Conservation (phyloP, 1,140 invertebrate species). For the Frieseomelitta varia region DNA sequence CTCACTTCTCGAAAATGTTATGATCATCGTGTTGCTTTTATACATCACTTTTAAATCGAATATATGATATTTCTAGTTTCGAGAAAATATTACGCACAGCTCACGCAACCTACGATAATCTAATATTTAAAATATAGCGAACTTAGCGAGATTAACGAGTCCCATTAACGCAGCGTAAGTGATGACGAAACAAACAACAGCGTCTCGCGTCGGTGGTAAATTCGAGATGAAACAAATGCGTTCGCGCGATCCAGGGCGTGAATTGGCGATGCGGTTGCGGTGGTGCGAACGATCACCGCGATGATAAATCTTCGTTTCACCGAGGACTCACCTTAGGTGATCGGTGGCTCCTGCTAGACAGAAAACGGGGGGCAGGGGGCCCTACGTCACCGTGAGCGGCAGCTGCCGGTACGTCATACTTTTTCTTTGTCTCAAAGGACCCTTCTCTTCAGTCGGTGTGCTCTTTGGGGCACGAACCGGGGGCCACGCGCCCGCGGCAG, state of each 20-base stretch:
- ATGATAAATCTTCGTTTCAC: conserved; percentile 70
- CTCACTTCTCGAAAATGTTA: too few relatives aligned
- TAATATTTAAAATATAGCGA: too few relatives aligned
- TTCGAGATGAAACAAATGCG: too few relatives aligned
- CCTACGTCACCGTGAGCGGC: conserved; percentile 76
- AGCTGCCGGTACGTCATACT: conserved; percentile 81
- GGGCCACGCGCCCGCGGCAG: conserved; percentile 78
- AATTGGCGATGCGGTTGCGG: conserved; percentile 48
- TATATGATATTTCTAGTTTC: too few relatives aligned
- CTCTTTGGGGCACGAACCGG: conserved; percentile 68
- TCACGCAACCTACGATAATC: too few relatives aligned
- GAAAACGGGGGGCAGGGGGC: conserved; percentile 48
- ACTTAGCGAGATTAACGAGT: too few relatives aligned
- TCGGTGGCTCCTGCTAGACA: conserved; percentile 64
- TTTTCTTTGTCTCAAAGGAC: conserved; percentile 82
- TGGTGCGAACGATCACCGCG: conserved; percentile 47
- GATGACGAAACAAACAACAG: too few relatives aligned
- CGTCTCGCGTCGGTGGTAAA: too few relatives aligned
- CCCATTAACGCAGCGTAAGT: too few relatives aligned
- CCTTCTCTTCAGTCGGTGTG: conserved; percentile 69
- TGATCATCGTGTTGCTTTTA: too few relatives aligned
- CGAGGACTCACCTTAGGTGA: conserved; percentile 63
- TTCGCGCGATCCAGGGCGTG: background rate
- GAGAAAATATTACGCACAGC: too few relatives aligned
- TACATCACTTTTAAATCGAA: too few relatives aligned